These are phyloP conservation scores for Peromyscus eremicus DNA, from an alignment of 2,797 vertebrate genomes.

Conservation along the genomic window DNA sequence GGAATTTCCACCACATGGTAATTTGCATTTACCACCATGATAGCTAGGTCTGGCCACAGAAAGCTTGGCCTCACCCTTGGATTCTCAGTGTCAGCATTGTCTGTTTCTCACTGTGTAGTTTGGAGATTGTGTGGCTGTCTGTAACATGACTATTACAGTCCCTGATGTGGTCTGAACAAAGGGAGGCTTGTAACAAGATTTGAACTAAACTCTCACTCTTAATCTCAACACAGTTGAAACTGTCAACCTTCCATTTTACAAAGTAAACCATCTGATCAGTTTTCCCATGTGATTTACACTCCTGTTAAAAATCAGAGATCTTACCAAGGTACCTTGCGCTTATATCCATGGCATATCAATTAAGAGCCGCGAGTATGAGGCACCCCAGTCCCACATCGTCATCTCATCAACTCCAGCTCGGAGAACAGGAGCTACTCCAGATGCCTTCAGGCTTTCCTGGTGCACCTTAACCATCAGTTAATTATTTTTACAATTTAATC, in stretches of 20 bases:
- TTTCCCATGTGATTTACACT: background rate
- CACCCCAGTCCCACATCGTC: background rate
- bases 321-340: background rate
- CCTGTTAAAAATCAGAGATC: background rate
- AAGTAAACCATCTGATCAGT: background rate
- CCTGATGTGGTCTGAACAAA: background rate
- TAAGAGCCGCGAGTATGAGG: background rate
- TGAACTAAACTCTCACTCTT: background rate
- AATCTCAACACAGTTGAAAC: background rate
- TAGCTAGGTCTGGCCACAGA: background rate
- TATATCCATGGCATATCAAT: background rate
- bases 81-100: background rate
- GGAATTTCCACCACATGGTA: background rate
- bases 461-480: constrained; percentile 1
- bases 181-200: background rate
- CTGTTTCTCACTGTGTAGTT: background rate
- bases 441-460: background rate
- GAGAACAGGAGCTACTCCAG: background rate
- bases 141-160: too few relatives aligned
- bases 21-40: background rate
- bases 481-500: background rate
- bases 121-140: background rate
- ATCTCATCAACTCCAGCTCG: background rate
- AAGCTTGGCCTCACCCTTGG: background rate
- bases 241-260: background rate